Conservation (phyloP, 2,888 invertebrate species). For the Lutraria lutraria region DNA sequence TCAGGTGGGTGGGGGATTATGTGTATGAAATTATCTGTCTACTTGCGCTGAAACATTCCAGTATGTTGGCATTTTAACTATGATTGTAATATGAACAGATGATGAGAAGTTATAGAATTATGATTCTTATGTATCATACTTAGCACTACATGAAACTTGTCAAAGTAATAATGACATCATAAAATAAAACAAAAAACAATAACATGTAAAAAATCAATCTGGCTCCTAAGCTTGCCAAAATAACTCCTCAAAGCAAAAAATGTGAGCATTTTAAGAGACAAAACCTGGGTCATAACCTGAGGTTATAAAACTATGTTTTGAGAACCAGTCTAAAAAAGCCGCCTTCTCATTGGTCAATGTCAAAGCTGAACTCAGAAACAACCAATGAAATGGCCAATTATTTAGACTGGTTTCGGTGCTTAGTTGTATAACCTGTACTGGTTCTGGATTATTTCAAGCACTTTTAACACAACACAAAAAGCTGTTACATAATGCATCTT, state of each 20-base stretch:
- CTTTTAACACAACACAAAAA: conserved; percentile 17
- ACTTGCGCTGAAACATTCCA: conserved; percentile 17
- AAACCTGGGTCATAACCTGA: neutral
- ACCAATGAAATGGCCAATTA: too few species aligned
- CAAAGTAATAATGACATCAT: conserved; percentile 1
- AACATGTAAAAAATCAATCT: neutral
- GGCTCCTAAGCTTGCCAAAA: conserved; percentile 5
- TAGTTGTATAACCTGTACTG: too few species aligned
- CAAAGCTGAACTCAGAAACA: too few species aligned
- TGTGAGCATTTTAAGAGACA: conserved; percentile 1
- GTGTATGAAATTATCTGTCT: neutral
- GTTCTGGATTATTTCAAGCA: conserved; percentile 6
- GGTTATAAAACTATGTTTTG: too few species aligned
- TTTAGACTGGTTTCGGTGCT: too few species aligned
- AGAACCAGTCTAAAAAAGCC: too few species aligned
- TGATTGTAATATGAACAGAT: conserved; percentile 11
- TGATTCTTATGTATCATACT: neutral
- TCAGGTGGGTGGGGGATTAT: neutral
- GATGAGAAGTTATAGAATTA: neutral
- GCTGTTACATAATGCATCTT: neutral
- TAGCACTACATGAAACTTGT: conserved; percentile 4
- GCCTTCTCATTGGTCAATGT: too few species aligned
- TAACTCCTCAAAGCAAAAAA: conserved; percentile 3
- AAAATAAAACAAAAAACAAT: neutral
- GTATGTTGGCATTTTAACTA: neutral